Conservation (phyloP, 2,113 vertebrate species). For the Tetrax tetrax region DNA sequence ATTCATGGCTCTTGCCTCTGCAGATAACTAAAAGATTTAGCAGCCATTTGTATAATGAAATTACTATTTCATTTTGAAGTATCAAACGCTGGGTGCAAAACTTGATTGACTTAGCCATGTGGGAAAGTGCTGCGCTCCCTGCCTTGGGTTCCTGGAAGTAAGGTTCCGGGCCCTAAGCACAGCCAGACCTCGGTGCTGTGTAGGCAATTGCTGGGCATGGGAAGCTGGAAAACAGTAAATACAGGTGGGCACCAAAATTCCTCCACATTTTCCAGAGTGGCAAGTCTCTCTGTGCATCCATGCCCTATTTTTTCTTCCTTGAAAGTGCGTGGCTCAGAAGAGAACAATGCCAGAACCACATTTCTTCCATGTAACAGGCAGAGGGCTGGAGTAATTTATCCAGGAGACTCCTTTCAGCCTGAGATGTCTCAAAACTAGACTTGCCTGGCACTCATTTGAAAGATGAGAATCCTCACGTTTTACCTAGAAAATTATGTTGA, state of each 20-base stretch:
- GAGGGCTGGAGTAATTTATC: not conserved
- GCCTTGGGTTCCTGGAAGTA: not conserved
- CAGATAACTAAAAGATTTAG: not conserved
- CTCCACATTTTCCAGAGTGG: not conserved
- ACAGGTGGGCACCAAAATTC: not conserved
- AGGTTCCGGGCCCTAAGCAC: not conserved
- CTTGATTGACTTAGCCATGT: not conserved
- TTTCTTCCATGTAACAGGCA: not conserved
- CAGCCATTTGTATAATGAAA: not conserved
- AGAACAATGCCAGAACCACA: fast-evolving
- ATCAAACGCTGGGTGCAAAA: not conserved
- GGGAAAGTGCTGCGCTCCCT: not conserved
- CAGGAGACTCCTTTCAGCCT: not conserved
- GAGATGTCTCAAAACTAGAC: not conserved
- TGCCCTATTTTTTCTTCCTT: not conserved
- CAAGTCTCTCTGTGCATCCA: not conserved
- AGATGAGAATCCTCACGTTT: not conserved
- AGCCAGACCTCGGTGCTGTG: fast-evolving
- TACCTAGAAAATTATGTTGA: not conserved
- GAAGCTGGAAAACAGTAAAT: not conserved
- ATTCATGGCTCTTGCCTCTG: not conserved
- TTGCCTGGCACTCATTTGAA: not conserved
- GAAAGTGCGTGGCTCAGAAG: not conserved
- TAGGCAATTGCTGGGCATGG: not conserved
- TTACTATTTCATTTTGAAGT: not conserved